Base-by-base conservation (phyloP, 2,113 vertebrate genomes). In the Crotalus viridis region DNA sequence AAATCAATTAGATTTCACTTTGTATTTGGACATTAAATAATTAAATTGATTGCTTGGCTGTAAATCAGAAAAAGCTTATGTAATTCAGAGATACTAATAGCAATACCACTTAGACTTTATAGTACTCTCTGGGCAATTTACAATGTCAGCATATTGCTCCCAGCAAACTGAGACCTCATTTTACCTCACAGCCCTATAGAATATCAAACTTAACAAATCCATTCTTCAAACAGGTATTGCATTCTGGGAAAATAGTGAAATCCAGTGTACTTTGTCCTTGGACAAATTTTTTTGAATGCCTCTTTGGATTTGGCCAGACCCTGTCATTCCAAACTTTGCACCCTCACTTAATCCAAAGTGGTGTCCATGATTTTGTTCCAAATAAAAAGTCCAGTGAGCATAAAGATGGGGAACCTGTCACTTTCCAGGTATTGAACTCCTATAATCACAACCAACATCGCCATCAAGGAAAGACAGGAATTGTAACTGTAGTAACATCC, bases 61-160 rank as follows among this genome's bases (percentile, higher is more conserved):
- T 93, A 95, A 95, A 94, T 51, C 69, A 89, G 91, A 92, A 48
- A 56, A 55, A 81, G 64, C n/a, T 13, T 19, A 4, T n/a, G 56
- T 22, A 5, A 88, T 95, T 59, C 22, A 33, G 43, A 85, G n/a
- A 21, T 13, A 21, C 3, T 17, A 90, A 10, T 19, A 55, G 61
- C 61, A 64, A 64, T n/a, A 2, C 61, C 10, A n/a, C 28, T 28
- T 64, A 64, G 61, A 64, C 28, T 24, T 22, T 59, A 28, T 10
- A 64, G 6, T 59, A 24, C 22, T 59, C 21, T 57, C 56, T 57
- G 56, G 56, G 21, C 56, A 59, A 26, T 64, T 64, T 64, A 64
- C 61, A 69, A 69, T 69, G 61, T 69, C 61, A n/a, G 4, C 26
- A 69, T n/a, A 69, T 69, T n/a, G 61, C 28, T 28, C 28, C 61